These are phyloP conservation scores for Gobio gobio DNA, from an alignment of 2,113 vertebrate species.

Conservation along the genomic window DNA sequence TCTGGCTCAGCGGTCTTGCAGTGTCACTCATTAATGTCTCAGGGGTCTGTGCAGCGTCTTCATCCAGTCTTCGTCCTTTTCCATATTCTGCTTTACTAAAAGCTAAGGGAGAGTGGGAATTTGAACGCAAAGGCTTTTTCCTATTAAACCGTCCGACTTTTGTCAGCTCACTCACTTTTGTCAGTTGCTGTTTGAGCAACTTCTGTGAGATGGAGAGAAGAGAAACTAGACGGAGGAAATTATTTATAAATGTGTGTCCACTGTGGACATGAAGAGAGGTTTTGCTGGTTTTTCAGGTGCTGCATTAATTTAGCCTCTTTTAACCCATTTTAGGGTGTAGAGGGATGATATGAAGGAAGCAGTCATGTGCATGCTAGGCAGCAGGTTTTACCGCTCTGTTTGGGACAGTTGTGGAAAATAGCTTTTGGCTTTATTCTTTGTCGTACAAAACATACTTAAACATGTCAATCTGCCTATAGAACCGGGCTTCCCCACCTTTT, in stretches of 20 bases:
- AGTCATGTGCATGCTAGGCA: neutral
- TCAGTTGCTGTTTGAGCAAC: neutral
- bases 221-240: conserved; percentile 2
- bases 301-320: neutral
- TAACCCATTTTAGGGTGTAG: neutral
- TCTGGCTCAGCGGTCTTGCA: neutral
- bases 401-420: conserved; percentile 13
- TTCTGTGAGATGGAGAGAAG: neutral
- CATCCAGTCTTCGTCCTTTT: neutral
- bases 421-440: neutral
- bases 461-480: neutral
- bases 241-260: conserved; percentile 5
- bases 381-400: neutral
- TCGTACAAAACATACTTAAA: conserved; percentile 1
- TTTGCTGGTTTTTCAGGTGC: neutral
- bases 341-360: neutral
- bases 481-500: neutral
- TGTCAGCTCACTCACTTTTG: neutral
- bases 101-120: neutral
- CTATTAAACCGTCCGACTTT: neutral
- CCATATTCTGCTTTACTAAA: neutral
- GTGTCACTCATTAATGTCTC: neutral
- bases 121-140: neutral
- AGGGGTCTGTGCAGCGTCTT: neutral
- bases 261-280: neutral